Base-by-base conservation (phyloP, 2,888 invertebrate genomes). In the Aspidiotus rigidus region DNA sequence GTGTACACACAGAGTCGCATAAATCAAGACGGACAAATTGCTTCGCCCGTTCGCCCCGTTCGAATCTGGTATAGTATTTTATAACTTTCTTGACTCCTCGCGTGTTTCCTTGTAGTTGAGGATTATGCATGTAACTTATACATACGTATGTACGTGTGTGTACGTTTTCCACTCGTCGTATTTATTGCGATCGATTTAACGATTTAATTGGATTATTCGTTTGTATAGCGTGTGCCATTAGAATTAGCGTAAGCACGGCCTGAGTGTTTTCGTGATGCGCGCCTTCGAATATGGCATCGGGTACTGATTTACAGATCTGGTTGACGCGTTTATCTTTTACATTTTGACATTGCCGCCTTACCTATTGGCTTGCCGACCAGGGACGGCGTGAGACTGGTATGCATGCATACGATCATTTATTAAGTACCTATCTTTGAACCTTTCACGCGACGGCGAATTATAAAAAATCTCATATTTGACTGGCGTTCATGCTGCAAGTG, bases 171-270 rank as follows among this genome's bases (percentile, higher is more conserved):
- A 39, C n/a, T 62, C 60, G 39, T 44, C 62, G 56, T 66, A 66
- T 66, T 66, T 66, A 66, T 66, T 66, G 66, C 66, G 66, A 66
- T 66, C 66, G 66, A 66, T 66, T 63, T 53, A 53, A 63, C 63
- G 63, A 63, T 49, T 66, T 66, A 66, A 66, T 66, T 57, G 66
- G 57, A 66, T 66, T 66, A 66, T 63, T 39, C 49, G 49, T 49
- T 49, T 49, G 49, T 49, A 49, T 49, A 44, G 57, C 57, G 57
- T 57, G 57, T 57, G 57, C 57, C 57, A 57, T 57, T 57, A 57
- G 10, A 49, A 49, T 49, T 49, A 49, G 49, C 49, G 49, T 49
- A 49, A 49, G 49, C 3, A 49, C 11, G n/a, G 49, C 49, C 49
- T n/a, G 11, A 11, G 10, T 49, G 11, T 11, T 13, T n/a, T 11